A percentile compares a stretch with the other conserved stretches of the same genome.
Conservation (phyloP, 2,888 invertebrate genomes). For the Chaetogeoica ovagalla region DNA sequence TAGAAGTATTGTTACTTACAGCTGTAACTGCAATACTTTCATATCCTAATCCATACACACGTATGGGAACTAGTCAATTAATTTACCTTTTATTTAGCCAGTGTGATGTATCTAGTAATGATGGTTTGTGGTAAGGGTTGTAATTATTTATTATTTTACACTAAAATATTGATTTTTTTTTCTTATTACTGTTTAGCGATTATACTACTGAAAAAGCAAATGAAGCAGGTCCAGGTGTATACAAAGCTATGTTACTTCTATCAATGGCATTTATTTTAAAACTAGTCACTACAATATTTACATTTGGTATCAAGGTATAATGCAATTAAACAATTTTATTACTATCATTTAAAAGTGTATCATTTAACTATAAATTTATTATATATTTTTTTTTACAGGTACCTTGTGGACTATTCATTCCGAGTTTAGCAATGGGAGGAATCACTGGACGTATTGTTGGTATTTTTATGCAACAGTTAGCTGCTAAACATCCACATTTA, state of each 20-base stretch:
- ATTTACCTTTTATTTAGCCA: constrained; percentile 93
- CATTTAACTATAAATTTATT: constrained; percentile 68
- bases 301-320: constrained; percentile 92
- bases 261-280: constrained; percentile 86
- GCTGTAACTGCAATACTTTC: constrained; percentile 89
- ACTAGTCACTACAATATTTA: constrained; percentile 91
- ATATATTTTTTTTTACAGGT: constrained; percentile 96
- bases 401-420: constrained; percentile 97
- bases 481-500: constrained; percentile 80
- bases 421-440: constrained; percentile 91
- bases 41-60: constrained; percentile 95
- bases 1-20: constrained; percentile 91
- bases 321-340: not conserved
- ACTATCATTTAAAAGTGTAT: not conserved
- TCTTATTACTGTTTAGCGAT: constrained; percentile 29
- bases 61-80: constrained; percentile 94
- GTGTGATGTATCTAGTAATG: constrained; percentile 86
- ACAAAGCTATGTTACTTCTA: constrained; percentile 85
- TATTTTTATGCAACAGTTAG: constrained; percentile 88
- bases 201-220: constrained; percentile 59
- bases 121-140: constrained; percentile 78
- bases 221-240: constrained; percentile 78
- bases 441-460: constrained; percentile 96
- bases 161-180: not conserved
- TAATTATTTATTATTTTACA: not conserved